phyloP scores from a whole-genome alignment of 1,140 invertebrate species.

The Drosophila melanogaster region DNA sequence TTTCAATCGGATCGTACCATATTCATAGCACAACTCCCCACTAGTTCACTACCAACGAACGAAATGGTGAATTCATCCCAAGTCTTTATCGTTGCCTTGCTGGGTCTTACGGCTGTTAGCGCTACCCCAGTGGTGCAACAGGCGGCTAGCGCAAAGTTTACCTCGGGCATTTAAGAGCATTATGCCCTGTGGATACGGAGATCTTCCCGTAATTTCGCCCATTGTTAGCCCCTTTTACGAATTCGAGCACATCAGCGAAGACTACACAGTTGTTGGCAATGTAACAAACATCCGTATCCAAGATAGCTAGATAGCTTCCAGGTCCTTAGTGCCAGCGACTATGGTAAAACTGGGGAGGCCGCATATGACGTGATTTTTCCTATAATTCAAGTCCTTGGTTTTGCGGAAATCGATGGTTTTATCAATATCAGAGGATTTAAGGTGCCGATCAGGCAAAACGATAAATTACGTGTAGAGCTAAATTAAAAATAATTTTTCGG shows the following conservation, averaged over 20 bases:
- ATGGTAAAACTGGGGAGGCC: conserved; percentile 37
- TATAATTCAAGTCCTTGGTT: conserved; percentile 54
- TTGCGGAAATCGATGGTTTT: conserved; percentile 45
- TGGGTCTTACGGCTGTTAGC: conserved; percentile 26
- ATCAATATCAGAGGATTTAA: conserved; percentile 39
- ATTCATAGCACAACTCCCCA: conserved; percentile 17
- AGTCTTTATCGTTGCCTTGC: conserved; percentile 36
- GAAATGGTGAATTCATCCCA: conserved; percentile 38
- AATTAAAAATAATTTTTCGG: not conserved
- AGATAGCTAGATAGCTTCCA: conserved; percentile 58
- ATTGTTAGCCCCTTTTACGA: conserved; percentile 26
- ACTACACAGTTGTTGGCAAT: conserved; percentile 44
- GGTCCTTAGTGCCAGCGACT: conserved; percentile 39
- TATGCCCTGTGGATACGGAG: conserved; percentile 60
- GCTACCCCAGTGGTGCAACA: conserved; percentile 35
- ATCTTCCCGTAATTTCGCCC: conserved; percentile 55
- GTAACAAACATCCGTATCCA: conserved; percentile 56
- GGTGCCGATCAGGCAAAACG: conserved; percentile 32
- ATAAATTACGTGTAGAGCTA: not conserved
- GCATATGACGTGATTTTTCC: conserved; percentile 55
- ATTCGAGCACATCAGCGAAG: conserved; percentile 28
- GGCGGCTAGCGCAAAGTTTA: conserved; percentile 27
- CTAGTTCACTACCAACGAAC: conserved; percentile 10
- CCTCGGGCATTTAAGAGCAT: conserved; percentile 54
- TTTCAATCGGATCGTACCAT: not conserved